Percentiles rank a stretch among this genome's conserved stretches.
phyloP scores from a whole-genome alignment of 2,797 vertebrate species.

The Gambusia yucatana region DNA sequence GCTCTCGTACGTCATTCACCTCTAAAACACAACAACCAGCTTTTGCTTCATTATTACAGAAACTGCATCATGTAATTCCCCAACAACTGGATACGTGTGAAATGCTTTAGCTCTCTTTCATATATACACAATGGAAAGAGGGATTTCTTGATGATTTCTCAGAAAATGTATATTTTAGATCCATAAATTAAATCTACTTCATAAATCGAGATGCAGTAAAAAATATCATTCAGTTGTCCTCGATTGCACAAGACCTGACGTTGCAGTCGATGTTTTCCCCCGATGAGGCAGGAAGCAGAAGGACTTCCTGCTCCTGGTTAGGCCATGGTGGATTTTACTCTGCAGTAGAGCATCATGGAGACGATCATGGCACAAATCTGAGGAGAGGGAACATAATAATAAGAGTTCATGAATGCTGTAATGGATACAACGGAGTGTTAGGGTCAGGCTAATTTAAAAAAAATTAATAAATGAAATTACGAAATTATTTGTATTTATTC shows the following conservation, averaged over 20 bases:
- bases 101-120: neutral
- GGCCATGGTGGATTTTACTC: conserved; percentile 56
- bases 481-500: too few species aligned
- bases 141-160: conserved; percentile 8
- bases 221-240: conserved; percentile 37
- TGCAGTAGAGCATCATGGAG: conserved; percentile 79
- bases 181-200: conserved; percentile 25
- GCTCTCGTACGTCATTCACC: neutral
- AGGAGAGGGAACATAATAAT: conserved; percentile 1
- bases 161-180: conserved; percentile 32
- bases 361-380: conserved; percentile 80
- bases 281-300: conserved; percentile 16
- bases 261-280: neutral
- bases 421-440: too few species aligned
- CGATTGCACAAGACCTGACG: conserved; percentile 49
- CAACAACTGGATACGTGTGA: conserved; percentile 2
- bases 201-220: conserved; percentile 34
- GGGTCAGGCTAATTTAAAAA: too few species aligned
- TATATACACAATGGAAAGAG: conserved; percentile 1
- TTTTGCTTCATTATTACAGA: conserved; percentile 38
- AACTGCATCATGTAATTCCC: conserved; percentile 24
- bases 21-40: neutral
- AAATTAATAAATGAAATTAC: too few species aligned
- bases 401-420: neutral
- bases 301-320: conserved; percentile 12